Evolutionary conservation across 2,113 vertebrate genomes (phyloP).

Genomic region (Pseudorhombus dupliciocellatus): DNA sequence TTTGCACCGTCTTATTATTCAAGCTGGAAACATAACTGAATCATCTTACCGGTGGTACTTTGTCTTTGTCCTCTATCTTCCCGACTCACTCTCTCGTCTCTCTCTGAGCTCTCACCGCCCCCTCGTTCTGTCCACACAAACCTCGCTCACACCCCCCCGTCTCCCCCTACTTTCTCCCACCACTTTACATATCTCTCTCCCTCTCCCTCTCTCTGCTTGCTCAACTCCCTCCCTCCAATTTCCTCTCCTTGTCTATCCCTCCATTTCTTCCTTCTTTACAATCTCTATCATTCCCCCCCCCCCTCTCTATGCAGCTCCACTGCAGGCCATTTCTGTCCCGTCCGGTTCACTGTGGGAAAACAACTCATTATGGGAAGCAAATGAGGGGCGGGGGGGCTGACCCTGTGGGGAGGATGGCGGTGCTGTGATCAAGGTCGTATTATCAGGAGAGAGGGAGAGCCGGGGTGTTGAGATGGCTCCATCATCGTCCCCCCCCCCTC

Average conservation of each 20-base stretch:
- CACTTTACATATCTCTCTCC: conserved; percentile 28
- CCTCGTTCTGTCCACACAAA: conserved; percentile 34
- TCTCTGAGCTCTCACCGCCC: conserved; percentile 37
- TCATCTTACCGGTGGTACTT: conserved; percentile 65
- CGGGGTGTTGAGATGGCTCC: conserved; percentile 22
- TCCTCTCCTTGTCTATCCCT: conserved; percentile 41
- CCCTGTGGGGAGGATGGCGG: conserved; percentile 53
- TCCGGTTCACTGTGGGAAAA: conserved; percentile 81
- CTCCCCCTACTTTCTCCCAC: conserved; percentile 40
- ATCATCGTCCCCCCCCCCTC: conserved; percentile 26
- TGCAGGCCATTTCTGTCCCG: conserved; percentile 69
- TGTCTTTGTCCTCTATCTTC: conserved; percentile 41
- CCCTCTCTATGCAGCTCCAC: conserved; percentile 33
- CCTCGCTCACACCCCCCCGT: conserved; percentile 45
- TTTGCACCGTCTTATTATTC: conserved; percentile 8
- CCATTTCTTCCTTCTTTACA: conserved; percentile 36
- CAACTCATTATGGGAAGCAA: conserved; percentile 77
- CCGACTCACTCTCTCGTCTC: conserved; percentile 35
- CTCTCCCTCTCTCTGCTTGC: conserved; percentile 13
- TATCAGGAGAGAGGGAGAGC: conserved; percentile 57
- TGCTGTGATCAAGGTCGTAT: conserved; percentile 78
- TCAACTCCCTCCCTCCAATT: conserved; percentile 36
- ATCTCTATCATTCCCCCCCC: conserved; percentile 24
- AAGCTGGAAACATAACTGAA: conserved; percentile 44
- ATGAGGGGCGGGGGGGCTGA: conserved; percentile 31